Base-by-base conservation (phyloP, 2,888 invertebrate species). In the Lottia scabra region DNA sequence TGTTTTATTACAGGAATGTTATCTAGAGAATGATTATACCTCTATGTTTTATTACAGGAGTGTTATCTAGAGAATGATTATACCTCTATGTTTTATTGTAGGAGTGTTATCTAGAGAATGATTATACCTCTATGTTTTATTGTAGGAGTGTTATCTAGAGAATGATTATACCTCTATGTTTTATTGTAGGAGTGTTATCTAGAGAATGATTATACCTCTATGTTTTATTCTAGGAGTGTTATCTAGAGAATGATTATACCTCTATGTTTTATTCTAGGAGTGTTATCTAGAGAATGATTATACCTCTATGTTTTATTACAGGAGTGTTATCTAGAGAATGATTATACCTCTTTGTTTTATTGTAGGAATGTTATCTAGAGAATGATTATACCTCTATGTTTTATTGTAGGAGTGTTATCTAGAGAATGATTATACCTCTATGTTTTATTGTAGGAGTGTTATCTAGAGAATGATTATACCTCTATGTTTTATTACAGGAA, bases 61-160 rank as follows among this genome's bases (percentile, higher is more conserved):
- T n/a, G n/a, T n/a, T 93, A 94, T 76, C 90, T 98, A 72, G 96
- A 98, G 89, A 95, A 95, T 78, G 98, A 98, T 89, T 95, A 95
- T 0, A 95, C 96, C 0, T 94, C 94, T 80, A 91, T 98, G 67
- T 96, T 95, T 89, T 94, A 96, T 89, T n/a, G n/a, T n/a, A n/a
- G n/a, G n/a, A n/a, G n/a, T n/a, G n/a, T n/a, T 93, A 94, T 76
- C 90, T 98, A 72, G 96, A 98, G 89, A 95, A 95, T 78, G 98
- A 98, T 89, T 95, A 95, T 0, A 95, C 96, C 0, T 94, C 94
- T 80, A 91, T 98, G 67, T 96, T 95, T 89, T 94, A 96, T 89
- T n/a, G n/a, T n/a, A n/a, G n/a, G n/a, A n/a, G n/a, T n/a, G n/a
- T n/a, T 93, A 94, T 76, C 90, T 98, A 72, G 96, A 98, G 89